A percentile compares a stretch with the other conserved stretches of the same genome.
phyloP scores from a whole-genome alignment of 2,797 vertebrate genomes.

The Macrochelys suwanniensis region DNA sequence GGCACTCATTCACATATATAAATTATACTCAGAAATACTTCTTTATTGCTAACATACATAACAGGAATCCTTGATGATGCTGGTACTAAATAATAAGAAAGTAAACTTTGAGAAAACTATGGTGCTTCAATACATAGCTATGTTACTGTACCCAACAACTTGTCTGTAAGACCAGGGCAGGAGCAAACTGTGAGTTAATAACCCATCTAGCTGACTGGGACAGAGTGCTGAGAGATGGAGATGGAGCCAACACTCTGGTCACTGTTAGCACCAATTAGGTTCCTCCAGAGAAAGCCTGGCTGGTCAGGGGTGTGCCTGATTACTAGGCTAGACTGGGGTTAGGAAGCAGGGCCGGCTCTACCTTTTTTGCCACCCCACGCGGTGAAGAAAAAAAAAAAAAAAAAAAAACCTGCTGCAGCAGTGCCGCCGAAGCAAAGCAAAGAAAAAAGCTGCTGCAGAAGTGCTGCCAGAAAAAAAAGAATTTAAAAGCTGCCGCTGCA shows the following conservation, averaged over 20 bases:
- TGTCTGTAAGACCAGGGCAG: not conserved
- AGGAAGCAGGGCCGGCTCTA: too few relatives aligned
- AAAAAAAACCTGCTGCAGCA: too few relatives aligned
- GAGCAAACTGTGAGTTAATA: not conserved
- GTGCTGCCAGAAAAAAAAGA: too few relatives aligned
- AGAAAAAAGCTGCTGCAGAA: too few relatives aligned
- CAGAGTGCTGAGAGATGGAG: not conserved
- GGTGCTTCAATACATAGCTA: conserved; percentile 34
- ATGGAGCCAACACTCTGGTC: not conserved
- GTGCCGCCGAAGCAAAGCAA: too few relatives aligned
- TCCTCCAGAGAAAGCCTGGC: not conserved
- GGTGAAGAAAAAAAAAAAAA: too few relatives aligned
- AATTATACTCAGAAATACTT: not conserved
- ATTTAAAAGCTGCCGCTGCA: too few relatives aligned
- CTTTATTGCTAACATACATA: not conserved
- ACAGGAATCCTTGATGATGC: not conserved
- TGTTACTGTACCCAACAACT: not conserved
- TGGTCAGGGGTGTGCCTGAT: not conserved
- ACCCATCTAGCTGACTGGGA: not conserved
- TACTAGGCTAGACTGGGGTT: not conserved
- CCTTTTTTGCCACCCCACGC: too few relatives aligned
- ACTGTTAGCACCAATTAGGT: too few relatives aligned
- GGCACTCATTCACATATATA: not conserved
- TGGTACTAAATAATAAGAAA: not conserved
- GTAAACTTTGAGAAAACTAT: not conserved